phyloP scores from a whole-genome alignment of 2,113 vertebrate species.

The Notiomystis cincta region DNA sequence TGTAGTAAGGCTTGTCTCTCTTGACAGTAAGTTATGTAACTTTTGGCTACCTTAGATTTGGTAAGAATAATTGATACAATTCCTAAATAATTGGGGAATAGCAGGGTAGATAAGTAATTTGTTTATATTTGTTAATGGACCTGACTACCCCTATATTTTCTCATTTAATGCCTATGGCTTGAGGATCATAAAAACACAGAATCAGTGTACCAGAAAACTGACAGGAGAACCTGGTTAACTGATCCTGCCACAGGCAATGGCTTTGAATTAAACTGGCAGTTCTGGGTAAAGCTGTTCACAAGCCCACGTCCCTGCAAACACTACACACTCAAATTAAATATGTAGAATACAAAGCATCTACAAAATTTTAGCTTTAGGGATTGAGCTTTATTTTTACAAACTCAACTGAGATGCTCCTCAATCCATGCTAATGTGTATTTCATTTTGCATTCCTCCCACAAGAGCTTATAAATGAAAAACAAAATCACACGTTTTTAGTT shows the following conservation, averaged over 20 bases:
- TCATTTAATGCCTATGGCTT: neutral
- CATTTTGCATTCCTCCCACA: neutral
- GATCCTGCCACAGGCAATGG: neutral
- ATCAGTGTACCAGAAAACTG: neutral
- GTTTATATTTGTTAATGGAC: neutral
- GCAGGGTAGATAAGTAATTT: neutral
- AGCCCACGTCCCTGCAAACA: neutral
- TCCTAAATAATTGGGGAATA: neutral
- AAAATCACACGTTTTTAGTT: neutral
- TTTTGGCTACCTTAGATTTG: neutral
- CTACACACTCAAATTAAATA: neutral
- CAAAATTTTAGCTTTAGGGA: neutral
- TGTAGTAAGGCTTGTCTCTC: neutral
- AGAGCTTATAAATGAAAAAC: neutral
- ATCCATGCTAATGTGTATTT: neutral
- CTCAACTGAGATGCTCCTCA: neutral
- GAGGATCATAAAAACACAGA: neutral
- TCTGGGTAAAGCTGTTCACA: neutral
- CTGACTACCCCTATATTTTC: neutral
- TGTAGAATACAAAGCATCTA: neutral
- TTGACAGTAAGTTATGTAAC: neutral
- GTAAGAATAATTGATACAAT: neutral
- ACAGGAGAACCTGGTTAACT: neutral
- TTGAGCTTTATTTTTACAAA: neutral
- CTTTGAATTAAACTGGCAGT: neutral